Percentiles rank a stretch among this genome's conserved stretches.
Evolutionary conservation across 2,888 invertebrate genomes (phyloP).

Genomic region (Lamproptera curius): DNA sequence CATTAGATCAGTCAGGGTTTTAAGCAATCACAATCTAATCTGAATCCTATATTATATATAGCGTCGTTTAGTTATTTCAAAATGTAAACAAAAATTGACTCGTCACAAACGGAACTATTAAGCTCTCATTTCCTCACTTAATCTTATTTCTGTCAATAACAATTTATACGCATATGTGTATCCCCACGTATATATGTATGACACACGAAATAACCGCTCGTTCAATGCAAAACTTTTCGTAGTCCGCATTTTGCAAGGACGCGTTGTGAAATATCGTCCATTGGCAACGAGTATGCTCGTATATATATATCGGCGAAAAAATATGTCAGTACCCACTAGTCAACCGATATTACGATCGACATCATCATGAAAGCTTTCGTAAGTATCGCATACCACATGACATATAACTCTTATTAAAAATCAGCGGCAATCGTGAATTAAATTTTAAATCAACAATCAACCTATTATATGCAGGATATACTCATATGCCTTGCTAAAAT

Average conservation of each 20-base stretch:
- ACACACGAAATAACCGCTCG: neutral
- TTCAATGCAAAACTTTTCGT: slow-evolving; percentile 3
- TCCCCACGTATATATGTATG: neutral
- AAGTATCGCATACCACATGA: neutral
- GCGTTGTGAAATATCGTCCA: slow-evolving; percentile 6
- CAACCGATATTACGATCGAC: neutral
- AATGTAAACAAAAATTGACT: too few relatives aligned
- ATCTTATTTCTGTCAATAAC: too few relatives aligned
- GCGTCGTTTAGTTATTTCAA: too few relatives aligned
- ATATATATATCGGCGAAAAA: slow-evolving; percentile 2
- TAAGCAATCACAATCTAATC: too few relatives aligned
- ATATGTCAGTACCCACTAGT: neutral
- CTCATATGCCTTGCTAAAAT: too few relatives aligned
- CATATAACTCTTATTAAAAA: neutral
- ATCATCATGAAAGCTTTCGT: slow-evolving; percentile 15
- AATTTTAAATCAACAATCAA: too few relatives aligned
- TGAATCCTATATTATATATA: too few relatives aligned
- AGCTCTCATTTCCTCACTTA: too few relatives aligned
- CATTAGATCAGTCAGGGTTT: too few relatives aligned
- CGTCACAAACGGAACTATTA: too few relatives aligned
- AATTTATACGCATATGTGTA: neutral
- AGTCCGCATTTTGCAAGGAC: slow-evolving; percentile 8
- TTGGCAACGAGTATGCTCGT: neutral
- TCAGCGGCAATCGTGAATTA: too few relatives aligned
- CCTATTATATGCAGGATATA: too few relatives aligned